Evolutionary conservation across 2,888 invertebrate species (phyloP).

Genomic region (Spilosoma lubricipeda): DNA sequence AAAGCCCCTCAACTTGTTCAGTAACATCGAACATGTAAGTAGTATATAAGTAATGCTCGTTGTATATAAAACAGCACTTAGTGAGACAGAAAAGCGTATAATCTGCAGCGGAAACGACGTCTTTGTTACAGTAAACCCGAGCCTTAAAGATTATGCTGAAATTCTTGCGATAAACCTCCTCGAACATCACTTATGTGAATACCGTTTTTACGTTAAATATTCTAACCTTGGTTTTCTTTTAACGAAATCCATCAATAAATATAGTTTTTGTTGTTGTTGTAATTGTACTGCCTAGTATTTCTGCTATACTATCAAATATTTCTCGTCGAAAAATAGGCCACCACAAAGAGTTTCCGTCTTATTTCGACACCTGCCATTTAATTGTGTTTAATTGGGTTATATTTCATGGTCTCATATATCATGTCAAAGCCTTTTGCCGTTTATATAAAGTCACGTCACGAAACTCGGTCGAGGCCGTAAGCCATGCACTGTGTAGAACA

Average conservation of each 20-base stretch:
- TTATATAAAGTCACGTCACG: constrained; percentile 55
- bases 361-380: constrained; percentile 38
- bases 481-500: constrained; percentile 56
- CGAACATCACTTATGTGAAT: constrained; percentile 35
- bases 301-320: constrained; percentile 13
- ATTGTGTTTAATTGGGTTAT: constrained; percentile 40
- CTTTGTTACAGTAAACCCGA: constrained; percentile 58
- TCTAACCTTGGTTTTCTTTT: constrained; percentile 27
- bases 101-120: constrained; percentile 58
- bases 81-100: constrained; percentile 47
- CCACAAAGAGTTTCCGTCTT: constrained; percentile 24
- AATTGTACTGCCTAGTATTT: neutral
- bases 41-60: constrained; percentile 11
- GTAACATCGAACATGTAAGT: constrained; percentile 6
- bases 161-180: constrained; percentile 55
- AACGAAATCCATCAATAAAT: no score
- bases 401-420: constrained; percentile 41
- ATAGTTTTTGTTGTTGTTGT: no score
- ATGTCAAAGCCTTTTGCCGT: constrained; percentile 50
- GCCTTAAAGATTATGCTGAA: constrained; percentile 61
- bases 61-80: constrained; percentile 31
- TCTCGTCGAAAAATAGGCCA: constrained; percentile 12
- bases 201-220: constrained; percentile 30
- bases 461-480: constrained; percentile 62
- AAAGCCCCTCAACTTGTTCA: constrained; percentile 1